Percentiles rank a stretch among this genome's conserved stretches.
These are phyloP conservation scores for Globodera rostochiensis DNA, from an alignment of 1,140 invertebrate species.

Conservation along the genomic window DNA sequence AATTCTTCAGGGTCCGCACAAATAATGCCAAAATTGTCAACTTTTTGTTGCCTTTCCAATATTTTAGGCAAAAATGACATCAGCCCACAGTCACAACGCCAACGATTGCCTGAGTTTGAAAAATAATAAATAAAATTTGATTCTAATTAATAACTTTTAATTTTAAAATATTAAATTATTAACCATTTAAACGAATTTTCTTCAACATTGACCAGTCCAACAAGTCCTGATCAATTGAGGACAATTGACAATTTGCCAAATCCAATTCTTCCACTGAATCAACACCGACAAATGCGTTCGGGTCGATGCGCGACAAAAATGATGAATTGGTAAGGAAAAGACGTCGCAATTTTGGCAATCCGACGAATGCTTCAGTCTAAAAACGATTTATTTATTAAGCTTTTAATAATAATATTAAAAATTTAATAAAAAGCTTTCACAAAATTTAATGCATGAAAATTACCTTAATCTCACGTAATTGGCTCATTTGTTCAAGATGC, in stretches of 20 bases:
- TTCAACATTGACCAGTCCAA: slow-evolving; percentile 14
- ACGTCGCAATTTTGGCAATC: slow-evolving; percentile 11
- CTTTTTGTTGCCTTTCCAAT: background rate
- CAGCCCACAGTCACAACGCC: slow-evolving; percentile 16
- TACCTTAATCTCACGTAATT: slow-evolving; percentile 19
- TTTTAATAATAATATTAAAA: too few relatives aligned
- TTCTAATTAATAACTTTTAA: background rate
- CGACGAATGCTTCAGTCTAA: slow-evolving; percentile 7
- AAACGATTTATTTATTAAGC: background rate
- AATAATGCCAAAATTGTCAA: background rate
- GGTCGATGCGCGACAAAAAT: slow-evolving; percentile 14
- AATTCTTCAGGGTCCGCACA: slow-evolving; percentile 17
- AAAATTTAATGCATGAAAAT: background rate
- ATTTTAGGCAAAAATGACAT: slow-evolving; percentile 15
- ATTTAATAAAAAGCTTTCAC: too few relatives aligned
- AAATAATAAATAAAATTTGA: background rate
- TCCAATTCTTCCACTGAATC: slow-evolving; percentile 4
- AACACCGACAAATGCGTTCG: slow-evolving; percentile 1
- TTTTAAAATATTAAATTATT: background rate
- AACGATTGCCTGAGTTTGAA: slow-evolving; percentile 7
- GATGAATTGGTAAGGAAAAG: slow-evolving; percentile 20
- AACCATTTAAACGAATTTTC: slow-evolving; percentile 1
- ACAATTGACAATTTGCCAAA: slow-evolving; percentile 23
- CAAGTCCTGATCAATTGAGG: background rate
- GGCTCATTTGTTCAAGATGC: slow-evolving; percentile 16